These are phyloP conservation scores for Ptychochromis oligacanthus DNA, from an alignment of 2,113 vertebrate genomes.

Conservation along the genomic window DNA sequence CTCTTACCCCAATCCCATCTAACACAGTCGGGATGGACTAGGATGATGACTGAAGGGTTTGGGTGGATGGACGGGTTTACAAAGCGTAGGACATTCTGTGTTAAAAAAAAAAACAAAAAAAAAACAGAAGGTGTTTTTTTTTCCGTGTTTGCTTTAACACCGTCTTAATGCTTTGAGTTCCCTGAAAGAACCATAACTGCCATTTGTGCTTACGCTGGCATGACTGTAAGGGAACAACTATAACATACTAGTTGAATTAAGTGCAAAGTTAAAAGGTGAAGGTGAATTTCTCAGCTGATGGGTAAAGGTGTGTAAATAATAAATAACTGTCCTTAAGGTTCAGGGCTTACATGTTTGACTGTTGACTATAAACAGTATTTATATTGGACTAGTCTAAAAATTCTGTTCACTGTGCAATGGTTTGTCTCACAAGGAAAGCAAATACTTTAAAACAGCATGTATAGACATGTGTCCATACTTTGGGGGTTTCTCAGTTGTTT, in stretches of 20 bases:
- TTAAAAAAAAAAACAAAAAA: no score
- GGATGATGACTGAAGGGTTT: no score
- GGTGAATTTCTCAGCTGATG: not conserved
- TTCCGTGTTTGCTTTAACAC: no score
- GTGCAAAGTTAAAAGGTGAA: not conserved
- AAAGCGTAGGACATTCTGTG: no score
- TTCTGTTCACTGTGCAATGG: not conserved
- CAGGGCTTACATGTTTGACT: not conserved
- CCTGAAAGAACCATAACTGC: no score
- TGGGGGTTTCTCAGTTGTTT: not conserved
- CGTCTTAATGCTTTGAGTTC: no score
- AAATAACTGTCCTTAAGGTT: not conserved
- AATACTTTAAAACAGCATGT: not conserved
- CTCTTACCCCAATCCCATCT: no score
- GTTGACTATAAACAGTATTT: slow-evolving; percentile 1
- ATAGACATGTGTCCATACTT: not conserved
- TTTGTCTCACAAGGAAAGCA: not conserved
- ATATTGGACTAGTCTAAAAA: not conserved
- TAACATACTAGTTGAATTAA: not conserved
- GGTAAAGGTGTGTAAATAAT: not conserved
- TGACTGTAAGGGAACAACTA: no score
- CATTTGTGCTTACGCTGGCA: no score
- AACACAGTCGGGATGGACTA: no score
- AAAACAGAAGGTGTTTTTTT: no score
- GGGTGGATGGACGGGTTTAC: no score